Base-by-base conservation (phyloP, 2,797 vertebrate genomes). In the Cygnus olor region DNA sequence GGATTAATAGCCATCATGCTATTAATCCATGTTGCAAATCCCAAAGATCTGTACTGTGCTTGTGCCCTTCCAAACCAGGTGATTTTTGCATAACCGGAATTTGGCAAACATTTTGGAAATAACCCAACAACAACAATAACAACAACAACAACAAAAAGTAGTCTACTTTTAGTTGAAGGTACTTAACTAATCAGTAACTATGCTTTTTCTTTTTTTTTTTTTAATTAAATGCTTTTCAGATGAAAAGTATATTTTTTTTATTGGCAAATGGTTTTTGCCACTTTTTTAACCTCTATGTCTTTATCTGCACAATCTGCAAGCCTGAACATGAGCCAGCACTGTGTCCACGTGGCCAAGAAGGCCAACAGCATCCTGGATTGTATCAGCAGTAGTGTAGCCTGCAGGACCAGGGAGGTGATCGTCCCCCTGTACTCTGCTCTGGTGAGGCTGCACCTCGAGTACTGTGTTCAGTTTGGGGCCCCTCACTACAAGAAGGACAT, bases 171-270 rank as follows among this genome's bases (percentile, higher is more conserved):
- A 85, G 38, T 12, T 90, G 60, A 85, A 91, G n/a, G 17, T 84
- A 44, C 63, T 84, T 89, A 74, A 60, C 61, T 91, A 63, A 88
- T 87, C 56, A 80, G 72, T 85, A 68, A 66, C 14, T 78, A 8
- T 86, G 63, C 56, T 69, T 51, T 14, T 85, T 15, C 45, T 96
- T 85, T 72, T 42, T 42, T 15, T 11, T 49, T 49, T 49, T 49
- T 49, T 85, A 82, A 81, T 93, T 74, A 95, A 91, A 38, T 77
- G 70, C 17, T 74, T 89, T 93, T 89, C 40, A 64, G 19, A 54
- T 76, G 40, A 73, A 88, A 86, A 70, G 32, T 27, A 10, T 60
- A 17, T 77, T 88, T 89, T 30, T 44, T 69, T 90, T 92, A 6
- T 61, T 3, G 8, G 28, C 74, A 58, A 58, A 42, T 69, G 14